Conservation (phyloP, 1,140 invertebrate genomes). For the Metopolophium dirhodum region DNA sequence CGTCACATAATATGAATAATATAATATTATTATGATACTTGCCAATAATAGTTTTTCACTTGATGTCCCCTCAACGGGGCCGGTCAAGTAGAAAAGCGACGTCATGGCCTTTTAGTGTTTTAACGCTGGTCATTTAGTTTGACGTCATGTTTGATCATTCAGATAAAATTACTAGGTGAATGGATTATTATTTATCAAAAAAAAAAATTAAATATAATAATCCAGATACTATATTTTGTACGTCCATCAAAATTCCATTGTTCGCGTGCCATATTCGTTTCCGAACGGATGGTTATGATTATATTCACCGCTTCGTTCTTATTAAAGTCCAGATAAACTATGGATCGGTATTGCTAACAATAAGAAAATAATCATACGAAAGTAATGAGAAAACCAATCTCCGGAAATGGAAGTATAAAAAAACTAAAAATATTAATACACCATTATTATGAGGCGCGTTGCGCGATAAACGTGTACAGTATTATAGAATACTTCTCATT, state of each 20-base stretch:
- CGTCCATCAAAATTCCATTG: conserved; percentile 13
- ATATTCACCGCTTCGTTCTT: not conserved
- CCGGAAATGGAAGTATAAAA: not conserved
- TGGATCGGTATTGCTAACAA: conserved; percentile 1
- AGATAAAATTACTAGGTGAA: not conserved
- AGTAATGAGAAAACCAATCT: not conserved
- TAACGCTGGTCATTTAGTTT: not conserved
- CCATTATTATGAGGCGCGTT: not conserved
- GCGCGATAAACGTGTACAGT: not conserved
- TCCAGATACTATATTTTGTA: not conserved
- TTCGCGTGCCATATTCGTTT: not conserved
- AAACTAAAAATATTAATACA: conserved; percentile 4
- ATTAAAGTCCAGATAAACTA: conserved; percentile 9
- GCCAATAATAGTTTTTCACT: not conserved
- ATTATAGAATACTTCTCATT: not conserved
- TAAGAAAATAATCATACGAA: not conserved
- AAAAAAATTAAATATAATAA: not conserved
- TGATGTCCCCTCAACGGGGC: not conserved
- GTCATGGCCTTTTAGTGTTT: not conserved
- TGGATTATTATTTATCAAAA: not conserved
- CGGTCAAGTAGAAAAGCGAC: not conserved
- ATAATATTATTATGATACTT: no score
- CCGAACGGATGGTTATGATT: not conserved
- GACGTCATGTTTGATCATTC: not conserved
- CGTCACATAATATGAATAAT: not conserved